Percentiles rank a stretch among this genome's conserved stretches.
Conservation (phyloP, 2,113 vertebrate species). For the Mustelus asterias region DNA sequence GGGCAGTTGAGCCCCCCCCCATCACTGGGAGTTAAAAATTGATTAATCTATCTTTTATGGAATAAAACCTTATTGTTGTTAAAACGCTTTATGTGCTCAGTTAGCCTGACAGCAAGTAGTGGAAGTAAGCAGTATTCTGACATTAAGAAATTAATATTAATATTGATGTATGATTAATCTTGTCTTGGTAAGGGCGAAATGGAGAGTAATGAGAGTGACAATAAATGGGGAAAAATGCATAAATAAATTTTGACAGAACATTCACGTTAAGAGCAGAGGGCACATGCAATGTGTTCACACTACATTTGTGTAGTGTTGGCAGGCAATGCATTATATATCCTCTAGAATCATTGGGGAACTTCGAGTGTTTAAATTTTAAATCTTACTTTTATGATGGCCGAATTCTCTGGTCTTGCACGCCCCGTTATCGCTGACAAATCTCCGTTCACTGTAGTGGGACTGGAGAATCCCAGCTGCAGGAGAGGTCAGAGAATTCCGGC, state of each 20-base stretch:
- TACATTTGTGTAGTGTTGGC: background rate
- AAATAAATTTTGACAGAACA: background rate
- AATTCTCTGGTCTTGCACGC: too few relatives aligned
- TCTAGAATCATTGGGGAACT: background rate
- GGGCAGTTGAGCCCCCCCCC: background rate
- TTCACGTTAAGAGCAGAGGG: slow-evolving; percentile 10
- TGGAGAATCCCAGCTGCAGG: too few relatives aligned
- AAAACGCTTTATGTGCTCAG: background rate
- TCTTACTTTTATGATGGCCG: background rate
- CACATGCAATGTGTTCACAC: background rate
- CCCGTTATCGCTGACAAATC: too few relatives aligned
- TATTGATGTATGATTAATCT: background rate
- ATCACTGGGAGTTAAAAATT: background rate
- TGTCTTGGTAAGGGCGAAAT: background rate
- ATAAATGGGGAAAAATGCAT: background rate
- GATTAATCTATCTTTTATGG: background rate
- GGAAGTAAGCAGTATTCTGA: background rate
- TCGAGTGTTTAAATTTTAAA: background rate
- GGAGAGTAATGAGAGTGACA: background rate
- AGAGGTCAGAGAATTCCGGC: background rate
- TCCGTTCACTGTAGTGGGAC: too few relatives aligned
- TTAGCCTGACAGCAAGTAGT: background rate
- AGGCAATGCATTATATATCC: background rate
- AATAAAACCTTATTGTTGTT: background rate
- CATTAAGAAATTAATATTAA: background rate